Evolutionary conservation across 2,113 vertebrate genomes (phyloP).

Genomic region (Numenius arquata): DNA sequence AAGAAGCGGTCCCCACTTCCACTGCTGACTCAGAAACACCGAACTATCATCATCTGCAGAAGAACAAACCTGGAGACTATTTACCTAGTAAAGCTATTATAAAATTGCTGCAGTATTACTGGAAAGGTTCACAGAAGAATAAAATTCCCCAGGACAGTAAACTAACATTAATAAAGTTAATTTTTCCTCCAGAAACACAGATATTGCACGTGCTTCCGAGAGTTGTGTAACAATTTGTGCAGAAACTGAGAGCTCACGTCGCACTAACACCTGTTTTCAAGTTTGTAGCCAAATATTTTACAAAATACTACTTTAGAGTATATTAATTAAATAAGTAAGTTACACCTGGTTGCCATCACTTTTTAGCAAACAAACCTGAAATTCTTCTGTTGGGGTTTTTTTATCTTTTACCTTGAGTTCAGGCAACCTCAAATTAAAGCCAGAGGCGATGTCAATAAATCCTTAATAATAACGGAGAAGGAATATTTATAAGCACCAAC

Average conservation of each 20-base stretch:
- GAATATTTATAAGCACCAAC: neutral
- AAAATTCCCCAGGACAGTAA: neutral
- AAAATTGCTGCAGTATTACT: neutral
- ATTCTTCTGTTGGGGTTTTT: neutral
- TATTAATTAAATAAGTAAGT: neutral
- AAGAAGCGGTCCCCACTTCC: neutral
- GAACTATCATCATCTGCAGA: neutral
- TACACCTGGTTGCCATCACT: neutral
- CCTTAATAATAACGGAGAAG: rapidly evolving
- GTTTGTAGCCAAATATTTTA: neutral
- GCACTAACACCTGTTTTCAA: neutral
- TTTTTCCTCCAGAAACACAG: neutral
- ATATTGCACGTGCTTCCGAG: neutral
- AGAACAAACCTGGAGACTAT: neutral
- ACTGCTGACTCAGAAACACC: neutral
- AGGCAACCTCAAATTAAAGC: neutral
- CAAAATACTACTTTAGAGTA: neutral
- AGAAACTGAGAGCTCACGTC: neutral
- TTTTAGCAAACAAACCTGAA: neutral
- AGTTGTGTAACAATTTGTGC: neutral
- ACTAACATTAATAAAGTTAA: neutral
- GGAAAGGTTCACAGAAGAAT: neutral
- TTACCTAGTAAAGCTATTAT: neutral
- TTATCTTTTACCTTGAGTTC: neutral
- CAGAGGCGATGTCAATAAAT: neutral